phyloP scores from a whole-genome alignment of 2,888 invertebrate genomes.

The Corbicula japonica region DNA sequence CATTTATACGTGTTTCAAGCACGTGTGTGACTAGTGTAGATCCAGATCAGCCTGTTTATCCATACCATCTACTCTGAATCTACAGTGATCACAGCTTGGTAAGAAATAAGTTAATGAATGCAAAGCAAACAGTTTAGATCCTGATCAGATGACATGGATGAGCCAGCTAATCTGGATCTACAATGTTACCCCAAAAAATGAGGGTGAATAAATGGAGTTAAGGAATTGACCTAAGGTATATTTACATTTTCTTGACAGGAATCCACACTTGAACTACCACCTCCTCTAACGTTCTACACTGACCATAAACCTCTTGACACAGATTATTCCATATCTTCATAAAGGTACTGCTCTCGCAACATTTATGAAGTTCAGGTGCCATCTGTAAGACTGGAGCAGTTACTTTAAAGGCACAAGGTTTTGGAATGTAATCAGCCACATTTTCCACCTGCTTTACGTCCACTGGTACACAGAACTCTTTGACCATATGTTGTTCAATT shows the following conservation, averaged over 20 bases:
- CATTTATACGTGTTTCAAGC: no score
- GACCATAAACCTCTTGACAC: slow-evolving; percentile 11
- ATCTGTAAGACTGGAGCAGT: slow-evolving; percentile 14
- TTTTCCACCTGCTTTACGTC: slow-evolving; percentile 7
- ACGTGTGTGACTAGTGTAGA: no score
- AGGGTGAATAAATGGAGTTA: no score
- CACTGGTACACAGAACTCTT: slow-evolving; percentile 42
- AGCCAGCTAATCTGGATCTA: no score
- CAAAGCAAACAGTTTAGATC: no score
- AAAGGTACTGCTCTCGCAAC: slow-evolving; percentile 29
- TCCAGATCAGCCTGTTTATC: no score
- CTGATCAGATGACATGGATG: no score
- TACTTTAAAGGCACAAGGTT: slow-evolving; percentile 21
- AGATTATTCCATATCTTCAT: slow-evolving; percentile 30
- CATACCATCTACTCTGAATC: no score
- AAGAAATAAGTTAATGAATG: no score
- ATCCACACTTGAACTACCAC: slow-evolving; percentile 14
- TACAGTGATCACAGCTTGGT: no score
- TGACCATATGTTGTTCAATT: slow-evolving; percentile 21
- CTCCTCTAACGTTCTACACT: slow-evolving; percentile 3
- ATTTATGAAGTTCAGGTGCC: slow-evolving; percentile 13
- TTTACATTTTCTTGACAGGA: slow-evolving; percentile 8
- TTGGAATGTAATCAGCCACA: slow-evolving; percentile 12
- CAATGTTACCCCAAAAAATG: no score
- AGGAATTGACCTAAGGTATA: no score